These are phyloP conservation scores for Thunnus albacares DNA, from an alignment of 2,797 vertebrate genomes.

Conservation along the genomic window DNA sequence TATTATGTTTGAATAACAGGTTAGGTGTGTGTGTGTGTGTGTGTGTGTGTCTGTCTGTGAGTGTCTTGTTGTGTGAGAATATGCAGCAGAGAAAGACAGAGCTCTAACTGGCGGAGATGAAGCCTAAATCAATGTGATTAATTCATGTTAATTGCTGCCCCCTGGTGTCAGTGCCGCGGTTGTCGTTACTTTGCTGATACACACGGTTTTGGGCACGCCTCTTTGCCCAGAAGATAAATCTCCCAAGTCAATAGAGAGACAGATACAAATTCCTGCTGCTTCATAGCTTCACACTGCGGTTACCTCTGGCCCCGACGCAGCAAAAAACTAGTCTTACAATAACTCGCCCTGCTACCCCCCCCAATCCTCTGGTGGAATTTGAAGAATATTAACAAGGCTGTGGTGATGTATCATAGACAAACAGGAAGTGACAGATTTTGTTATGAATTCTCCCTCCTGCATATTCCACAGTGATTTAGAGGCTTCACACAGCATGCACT, in stretches of 20 bases:
- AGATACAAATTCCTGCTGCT: slow-evolving; percentile 66
- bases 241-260: slow-evolving; percentile 67
- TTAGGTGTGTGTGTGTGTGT: slow-evolving; percentile 8
- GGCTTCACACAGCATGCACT: slow-evolving; percentile 65
- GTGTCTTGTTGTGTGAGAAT: slow-evolving; percentile 6
- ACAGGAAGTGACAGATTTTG: slow-evolving; percentile 71
- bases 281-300: slow-evolving; percentile 63
- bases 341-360: neutral
- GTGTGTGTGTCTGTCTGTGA: slow-evolving; percentile 8
- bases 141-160: slow-evolving; percentile 81
- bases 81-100: slow-evolving; percentile 42
- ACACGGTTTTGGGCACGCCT: slow-evolving; percentile 58
- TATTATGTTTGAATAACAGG: slow-evolving; percentile 30
- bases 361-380: slow-evolving; percentile 49
- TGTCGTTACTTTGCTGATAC: slow-evolving; percentile 78
- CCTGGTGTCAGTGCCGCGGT: slow-evolving; percentile 61
- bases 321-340: slow-evolving; percentile 5
- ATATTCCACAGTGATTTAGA: slow-evolving; percentile 74
- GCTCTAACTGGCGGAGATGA: slow-evolving; percentile 52
- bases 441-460: slow-evolving; percentile 71
- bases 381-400: slow-evolving; percentile 66
- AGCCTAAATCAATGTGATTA: slow-evolving; percentile 79
- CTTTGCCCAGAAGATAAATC: slow-evolving; percentile 70
- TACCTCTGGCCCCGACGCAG: slow-evolving; percentile 40
- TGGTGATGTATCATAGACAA: slow-evolving; percentile 75